phyloP scores from a whole-genome alignment of 2,797 vertebrate genomes.

The Anniella stebbinsi region DNA sequence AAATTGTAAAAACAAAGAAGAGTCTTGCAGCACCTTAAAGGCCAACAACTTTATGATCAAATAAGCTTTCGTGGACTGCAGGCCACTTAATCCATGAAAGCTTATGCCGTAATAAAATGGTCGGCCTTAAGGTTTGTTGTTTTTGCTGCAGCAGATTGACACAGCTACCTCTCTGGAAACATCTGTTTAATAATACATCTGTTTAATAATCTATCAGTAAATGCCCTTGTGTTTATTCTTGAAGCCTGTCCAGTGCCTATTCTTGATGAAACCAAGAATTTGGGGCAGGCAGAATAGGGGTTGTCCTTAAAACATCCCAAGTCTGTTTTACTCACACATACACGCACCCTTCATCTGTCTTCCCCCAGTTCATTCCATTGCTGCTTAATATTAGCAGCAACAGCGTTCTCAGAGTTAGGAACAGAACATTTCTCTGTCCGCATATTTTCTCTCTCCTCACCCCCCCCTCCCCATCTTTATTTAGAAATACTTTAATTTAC shows the following conservation, averaged over 20 bases:
- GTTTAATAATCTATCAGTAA: not conserved
- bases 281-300: constrained; percentile 27
- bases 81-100: no score
- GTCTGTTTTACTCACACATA: constrained; percentile 45
- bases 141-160: no score
- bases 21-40: no score
- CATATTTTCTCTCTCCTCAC: not conserved
- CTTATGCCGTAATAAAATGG: no score
- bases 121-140: no score
- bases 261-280: not conserved
- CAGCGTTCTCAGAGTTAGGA: constrained; percentile 50
- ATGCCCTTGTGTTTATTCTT: not conserved
- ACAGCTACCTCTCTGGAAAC: no score
- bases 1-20: not conserved
- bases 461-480: constrained; percentile 11
- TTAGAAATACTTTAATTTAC: constrained; percentile 46
- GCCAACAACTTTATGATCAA: no score
- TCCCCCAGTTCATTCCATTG: constrained; percentile 23
- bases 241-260: not conserved
- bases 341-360: not conserved
- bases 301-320: constrained; percentile 31
- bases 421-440: constrained; percentile 27
- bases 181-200: not conserved
- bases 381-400: constrained; percentile 39
- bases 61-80: no score